Percentiles rank a stretch among this genome's conserved stretches.
Evolutionary conservation across 2,113 vertebrate species (phyloP).

Genomic region (Lophochroa leadbeateri): DNA sequence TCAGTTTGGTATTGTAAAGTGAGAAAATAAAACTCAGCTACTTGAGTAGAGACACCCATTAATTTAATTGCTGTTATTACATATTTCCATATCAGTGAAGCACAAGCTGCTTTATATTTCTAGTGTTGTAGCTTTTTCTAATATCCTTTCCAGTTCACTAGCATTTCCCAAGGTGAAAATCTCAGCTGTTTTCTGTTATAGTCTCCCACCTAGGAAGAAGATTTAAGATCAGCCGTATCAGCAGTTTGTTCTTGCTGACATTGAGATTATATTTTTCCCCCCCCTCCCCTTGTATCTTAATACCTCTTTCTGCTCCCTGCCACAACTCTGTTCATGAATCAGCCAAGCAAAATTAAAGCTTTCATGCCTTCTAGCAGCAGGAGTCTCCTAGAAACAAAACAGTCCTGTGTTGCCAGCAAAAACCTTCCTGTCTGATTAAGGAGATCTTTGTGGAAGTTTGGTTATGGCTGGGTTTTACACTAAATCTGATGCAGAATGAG

Average conservation of each 20-base stretch:
- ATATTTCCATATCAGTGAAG: neutral
- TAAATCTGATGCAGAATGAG: neutral
- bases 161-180: slow-evolving; percentile 12
- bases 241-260: neutral
- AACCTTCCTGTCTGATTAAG: neutral
- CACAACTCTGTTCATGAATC: neutral
- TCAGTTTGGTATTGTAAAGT: neutral
- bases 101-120: neutral
- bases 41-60: neutral
- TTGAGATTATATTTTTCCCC: neutral
- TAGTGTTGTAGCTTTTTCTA: neutral
- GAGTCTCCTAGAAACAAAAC: neutral
- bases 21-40: neutral
- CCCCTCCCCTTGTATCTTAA: neutral
- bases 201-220: neutral
- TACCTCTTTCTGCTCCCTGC: neutral
- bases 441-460: neutral
- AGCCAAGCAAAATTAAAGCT: neutral
- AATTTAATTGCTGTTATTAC: neutral
- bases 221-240: neutral
- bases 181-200: neutral
- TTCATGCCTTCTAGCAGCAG: neutral
- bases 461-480: neutral
- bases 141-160: neutral
- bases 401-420: neutral